A percentile compares a stretch with the other conserved stretches of the same genome.
Conservation (phyloP, 2,888 invertebrate species). For the Dryadula phaetusa region DNA sequence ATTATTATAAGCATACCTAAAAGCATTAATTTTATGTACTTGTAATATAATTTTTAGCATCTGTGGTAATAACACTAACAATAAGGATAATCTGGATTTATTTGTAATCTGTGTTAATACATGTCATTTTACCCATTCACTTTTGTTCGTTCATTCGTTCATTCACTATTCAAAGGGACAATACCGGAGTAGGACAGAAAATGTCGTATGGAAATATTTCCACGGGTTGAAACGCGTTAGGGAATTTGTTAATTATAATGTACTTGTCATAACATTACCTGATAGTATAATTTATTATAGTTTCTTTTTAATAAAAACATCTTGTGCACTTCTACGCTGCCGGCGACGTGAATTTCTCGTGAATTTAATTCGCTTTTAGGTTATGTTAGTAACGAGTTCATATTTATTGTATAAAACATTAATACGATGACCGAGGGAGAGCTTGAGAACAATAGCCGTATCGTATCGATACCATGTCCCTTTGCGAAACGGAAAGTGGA, state of each 20-base stretch:
- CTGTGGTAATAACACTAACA: not conserved
- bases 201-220: slow-evolving; percentile 38
- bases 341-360: slow-evolving; percentile 40
- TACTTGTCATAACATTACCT: slow-evolving; percentile 36
- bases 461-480: slow-evolving; percentile 67
- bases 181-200: slow-evolving; percentile 16
- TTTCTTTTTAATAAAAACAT: slow-evolving; percentile 32
- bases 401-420: slow-evolving; percentile 62
- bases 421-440: slow-evolving; percentile 75
- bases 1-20: no score
- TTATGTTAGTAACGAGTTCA: slow-evolving; percentile 74
- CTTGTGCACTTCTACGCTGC: slow-evolving; percentile 22
- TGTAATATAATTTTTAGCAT: no score
- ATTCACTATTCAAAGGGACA: not conserved
- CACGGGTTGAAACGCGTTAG: slow-evolving; percentile 42
- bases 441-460: slow-evolving; percentile 58
- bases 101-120: not conserved
- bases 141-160: not conserved
- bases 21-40: no score
- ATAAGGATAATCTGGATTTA: not conserved
- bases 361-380: slow-evolving; percentile 60
- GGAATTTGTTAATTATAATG: slow-evolving; percentile 42
- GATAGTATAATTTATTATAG: slow-evolving; percentile 38
- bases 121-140: not conserved
- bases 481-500: slow-evolving; percentile 74